Evolutionary conservation across 1,140 invertebrate species (phyloP).

Genomic region (Galleria mellonella): DNA sequence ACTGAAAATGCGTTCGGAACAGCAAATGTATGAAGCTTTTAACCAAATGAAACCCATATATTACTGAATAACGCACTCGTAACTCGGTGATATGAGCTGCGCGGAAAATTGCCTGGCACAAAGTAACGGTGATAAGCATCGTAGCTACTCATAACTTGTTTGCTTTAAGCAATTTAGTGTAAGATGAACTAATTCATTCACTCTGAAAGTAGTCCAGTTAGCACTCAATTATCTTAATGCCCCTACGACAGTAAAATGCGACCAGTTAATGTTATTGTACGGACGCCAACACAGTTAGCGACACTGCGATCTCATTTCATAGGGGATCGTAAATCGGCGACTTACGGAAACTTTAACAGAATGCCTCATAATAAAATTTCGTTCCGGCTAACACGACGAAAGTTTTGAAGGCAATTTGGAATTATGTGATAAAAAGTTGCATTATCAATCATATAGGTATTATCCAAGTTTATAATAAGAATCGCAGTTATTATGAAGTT

Average conservation of each 20-base stretch:
- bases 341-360: slow-evolving; percentile 2
- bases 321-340: slow-evolving; percentile 3
- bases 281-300: slow-evolving; percentile 6
- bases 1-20: slow-evolving; percentile 45
- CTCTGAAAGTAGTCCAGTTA: slow-evolving; percentile 15
- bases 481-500: too few species aligned
- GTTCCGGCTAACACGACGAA: too few species aligned
- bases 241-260: slow-evolving; percentile 7
- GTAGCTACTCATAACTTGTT: slow-evolving; percentile 29
- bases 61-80: slow-evolving; percentile 62
- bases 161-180: slow-evolving; percentile 39
- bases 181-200: slow-evolving; percentile 32
- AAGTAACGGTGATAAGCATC: slow-evolving; percentile 41
- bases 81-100: slow-evolving; percentile 54
- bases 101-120: slow-evolving; percentile 56
- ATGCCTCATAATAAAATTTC: not conserved
- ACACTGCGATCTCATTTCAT: slow-evolving; percentile 9
- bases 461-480: too few species aligned
- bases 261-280: slow-evolving; percentile 5
- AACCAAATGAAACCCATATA: slow-evolving; percentile 67
- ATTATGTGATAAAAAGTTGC: too few species aligned
- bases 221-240: slow-evolving; percentile 26
- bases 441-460: too few species aligned
- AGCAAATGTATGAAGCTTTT: slow-evolving; percentile 62
- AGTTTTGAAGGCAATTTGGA: too few species aligned